phyloP scores from a whole-genome alignment of 2,113 vertebrate species.

The Xyrauchen texanus region DNA sequence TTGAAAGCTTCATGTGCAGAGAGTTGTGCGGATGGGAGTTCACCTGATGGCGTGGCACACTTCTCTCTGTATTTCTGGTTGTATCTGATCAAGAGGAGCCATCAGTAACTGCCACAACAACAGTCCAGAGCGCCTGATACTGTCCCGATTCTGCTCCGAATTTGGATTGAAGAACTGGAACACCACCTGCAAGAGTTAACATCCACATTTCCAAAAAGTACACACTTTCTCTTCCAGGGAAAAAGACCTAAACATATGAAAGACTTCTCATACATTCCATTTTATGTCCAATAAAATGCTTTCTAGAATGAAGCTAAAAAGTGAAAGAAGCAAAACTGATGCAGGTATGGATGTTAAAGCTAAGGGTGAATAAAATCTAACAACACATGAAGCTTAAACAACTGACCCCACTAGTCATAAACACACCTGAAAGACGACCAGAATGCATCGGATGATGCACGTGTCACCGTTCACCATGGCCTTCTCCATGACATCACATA shows the following conservation, averaged over 20 bases:
- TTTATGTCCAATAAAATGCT: too few relatives aligned
- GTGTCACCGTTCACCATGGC: constrained; percentile 96
- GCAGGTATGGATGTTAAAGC: too few relatives aligned
- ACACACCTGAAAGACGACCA: constrained; percentile 94
- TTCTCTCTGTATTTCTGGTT: constrained; percentile 91
- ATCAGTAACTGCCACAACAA: constrained; percentile 96
- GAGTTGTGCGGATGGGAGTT: background rate
- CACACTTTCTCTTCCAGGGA: too few relatives aligned
- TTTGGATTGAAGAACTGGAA: constrained; percentile 97
- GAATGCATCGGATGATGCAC: constrained; percentile 94
- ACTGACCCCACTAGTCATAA: too few relatives aligned
- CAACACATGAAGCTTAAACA: too few relatives aligned
- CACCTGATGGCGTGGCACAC: constrained; percentile 97
- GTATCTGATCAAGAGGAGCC: constrained; percentile 93
- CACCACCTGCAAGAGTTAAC: constrained; percentile 80
- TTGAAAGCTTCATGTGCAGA: too few relatives aligned
- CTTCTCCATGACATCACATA: constrained; percentile 99
- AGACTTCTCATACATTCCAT: too few relatives aligned
- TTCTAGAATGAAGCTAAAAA: too few relatives aligned
- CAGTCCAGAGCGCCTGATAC: constrained; percentile 86
- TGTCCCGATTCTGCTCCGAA: constrained; percentile 92
- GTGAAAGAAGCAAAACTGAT: too few relatives aligned
- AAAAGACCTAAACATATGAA: too few relatives aligned
- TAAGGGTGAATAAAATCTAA: too few relatives aligned
- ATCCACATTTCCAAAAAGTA: too few relatives aligned